These are phyloP conservation scores for Tubiluchus corallicola DNA, from an alignment of 2,888 invertebrate species.

Conservation along the genomic window DNA sequence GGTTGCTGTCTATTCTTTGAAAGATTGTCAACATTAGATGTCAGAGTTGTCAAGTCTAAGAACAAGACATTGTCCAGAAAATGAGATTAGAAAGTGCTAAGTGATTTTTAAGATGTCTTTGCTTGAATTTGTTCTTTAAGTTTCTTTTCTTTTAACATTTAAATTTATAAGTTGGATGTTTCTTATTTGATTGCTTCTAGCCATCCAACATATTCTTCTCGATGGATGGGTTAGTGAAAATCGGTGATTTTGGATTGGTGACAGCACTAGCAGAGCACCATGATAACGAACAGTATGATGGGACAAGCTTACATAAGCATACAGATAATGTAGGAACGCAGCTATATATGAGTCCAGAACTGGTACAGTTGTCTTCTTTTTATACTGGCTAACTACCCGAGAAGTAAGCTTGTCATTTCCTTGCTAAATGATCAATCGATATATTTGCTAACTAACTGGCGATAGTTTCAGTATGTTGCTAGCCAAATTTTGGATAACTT, in stretches of 20 bases:
- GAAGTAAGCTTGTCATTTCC: constrained; percentile 8
- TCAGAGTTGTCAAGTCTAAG: no score
- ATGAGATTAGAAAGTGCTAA: no score
- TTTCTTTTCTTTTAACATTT: constrained; percentile 7
- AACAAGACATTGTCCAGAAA: no score
- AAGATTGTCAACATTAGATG: no score
- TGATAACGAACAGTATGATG: constrained; percentile 4
- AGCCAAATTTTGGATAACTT: no score
- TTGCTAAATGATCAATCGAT: no score
- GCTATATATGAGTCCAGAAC: constrained; percentile 96
- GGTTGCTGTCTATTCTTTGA: no score
- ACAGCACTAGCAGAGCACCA: constrained; percentile 50
- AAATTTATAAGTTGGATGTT: constrained; percentile 8
- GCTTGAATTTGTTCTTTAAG: no score
- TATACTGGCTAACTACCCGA: neutral
- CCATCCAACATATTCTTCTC: constrained; percentile 87
- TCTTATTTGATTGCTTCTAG: constrained; percentile 35
- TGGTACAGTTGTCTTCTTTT: constrained; percentile 32
- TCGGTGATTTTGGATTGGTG: constrained; percentile 96
- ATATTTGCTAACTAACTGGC: no score
- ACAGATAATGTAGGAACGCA: constrained; percentile 56
- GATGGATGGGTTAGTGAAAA: constrained; percentile 68
- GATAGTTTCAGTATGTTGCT: no score
- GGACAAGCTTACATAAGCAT: constrained; percentile 17
- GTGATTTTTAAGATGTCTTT: no score